Percentiles rank a stretch among this genome's conserved stretches.
Conservation (phyloP, 1,140 invertebrate species). For the Microplitis mediator region DNA sequence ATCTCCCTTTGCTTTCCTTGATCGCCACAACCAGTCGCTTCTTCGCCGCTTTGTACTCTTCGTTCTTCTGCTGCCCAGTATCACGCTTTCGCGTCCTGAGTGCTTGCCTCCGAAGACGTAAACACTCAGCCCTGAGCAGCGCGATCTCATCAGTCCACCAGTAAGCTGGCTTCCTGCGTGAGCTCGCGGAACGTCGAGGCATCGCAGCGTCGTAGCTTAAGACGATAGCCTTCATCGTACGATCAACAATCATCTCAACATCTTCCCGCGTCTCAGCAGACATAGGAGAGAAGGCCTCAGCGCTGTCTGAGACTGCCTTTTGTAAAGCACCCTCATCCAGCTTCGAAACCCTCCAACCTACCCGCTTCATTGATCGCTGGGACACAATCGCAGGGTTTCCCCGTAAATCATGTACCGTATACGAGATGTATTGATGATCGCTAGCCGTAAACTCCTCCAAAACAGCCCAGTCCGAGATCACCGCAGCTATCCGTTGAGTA, state of each 20-base stretch:
- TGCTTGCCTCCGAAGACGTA: constrained; percentile 17
- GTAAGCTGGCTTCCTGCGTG: constrained; percentile 28
- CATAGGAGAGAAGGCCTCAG: neutral
- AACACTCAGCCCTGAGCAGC: constrained; percentile 33
- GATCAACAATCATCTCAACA: neutral
- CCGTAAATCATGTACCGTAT: neutral
- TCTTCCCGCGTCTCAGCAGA: neutral
- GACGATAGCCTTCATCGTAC: neutral
- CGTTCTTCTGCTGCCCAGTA: neutral
- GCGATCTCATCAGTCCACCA: constrained; percentile 47
- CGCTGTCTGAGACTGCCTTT: constrained; percentile 6
- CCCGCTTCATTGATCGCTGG: neutral
- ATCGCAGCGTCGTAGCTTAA: neutral
- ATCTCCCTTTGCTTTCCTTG: constrained; percentile 27
- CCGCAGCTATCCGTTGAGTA: neutral
- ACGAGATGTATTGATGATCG: neutral
- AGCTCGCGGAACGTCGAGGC: neutral
- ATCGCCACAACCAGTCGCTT: constrained; percentile 31
- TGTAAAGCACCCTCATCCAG: constrained; percentile 20
- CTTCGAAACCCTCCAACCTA: neutral
- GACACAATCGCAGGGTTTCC: neutral
- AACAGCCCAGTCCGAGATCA: neutral
- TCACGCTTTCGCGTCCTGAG: neutral
- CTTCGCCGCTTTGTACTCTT: constrained; percentile 19
- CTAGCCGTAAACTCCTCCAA: neutral